A percentile compares a stretch with the other conserved stretches of the same genome.
Evolutionary conservation across 64 coral and sea anemone genomes (phyloP).

Genomic region (Orbicella faveolata): DNA sequence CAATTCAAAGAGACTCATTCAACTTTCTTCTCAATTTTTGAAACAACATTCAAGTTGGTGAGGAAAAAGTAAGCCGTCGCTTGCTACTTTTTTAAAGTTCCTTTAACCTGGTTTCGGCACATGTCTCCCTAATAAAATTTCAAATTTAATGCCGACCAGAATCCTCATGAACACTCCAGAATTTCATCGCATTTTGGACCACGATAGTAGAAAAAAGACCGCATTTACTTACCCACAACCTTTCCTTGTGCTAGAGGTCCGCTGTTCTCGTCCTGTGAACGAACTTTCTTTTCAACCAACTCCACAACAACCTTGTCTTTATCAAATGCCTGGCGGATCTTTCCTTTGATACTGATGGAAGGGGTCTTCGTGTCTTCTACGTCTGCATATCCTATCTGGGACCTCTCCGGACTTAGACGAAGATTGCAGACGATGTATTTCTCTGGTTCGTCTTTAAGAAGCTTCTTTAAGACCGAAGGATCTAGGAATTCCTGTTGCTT

Average conservation of each 20-base stretch:
- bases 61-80: too few species aligned
- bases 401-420: slow-evolving; percentile 48
- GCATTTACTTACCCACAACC: slow-evolving; percentile 50
- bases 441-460: slow-evolving; percentile 39
- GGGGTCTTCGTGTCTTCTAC: slow-evolving; percentile 67
- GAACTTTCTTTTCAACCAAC: background rate
- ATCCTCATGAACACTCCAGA: too few species aligned
- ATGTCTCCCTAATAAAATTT: too few species aligned
- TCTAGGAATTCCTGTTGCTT: slow-evolving; percentile 62
- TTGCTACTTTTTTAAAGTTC: too few species aligned
- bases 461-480: slow-evolving; percentile 40
- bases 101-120: too few species aligned
- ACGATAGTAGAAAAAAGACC: background rate
- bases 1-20: too few species aligned
- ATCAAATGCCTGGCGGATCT: slow-evolving; percentile 69
- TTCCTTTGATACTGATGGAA: slow-evolving; percentile 67
- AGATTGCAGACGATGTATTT: slow-evolving; percentile 61
- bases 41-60: too few species aligned
- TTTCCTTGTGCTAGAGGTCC: slow-evolving; percentile 29
- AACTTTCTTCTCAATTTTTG: too few species aligned
- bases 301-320: slow-evolving; percentile 70
- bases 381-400: slow-evolving; percentile 30
- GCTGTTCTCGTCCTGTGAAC: background rate
- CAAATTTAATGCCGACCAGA: too few species aligned
- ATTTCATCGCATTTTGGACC: too few species aligned